Percentiles rank a stretch among this genome's conserved stretches.
phyloP scores from a whole-genome alignment of 2,888 invertebrate species.

The Harpagoxenus sublaevis region DNA sequence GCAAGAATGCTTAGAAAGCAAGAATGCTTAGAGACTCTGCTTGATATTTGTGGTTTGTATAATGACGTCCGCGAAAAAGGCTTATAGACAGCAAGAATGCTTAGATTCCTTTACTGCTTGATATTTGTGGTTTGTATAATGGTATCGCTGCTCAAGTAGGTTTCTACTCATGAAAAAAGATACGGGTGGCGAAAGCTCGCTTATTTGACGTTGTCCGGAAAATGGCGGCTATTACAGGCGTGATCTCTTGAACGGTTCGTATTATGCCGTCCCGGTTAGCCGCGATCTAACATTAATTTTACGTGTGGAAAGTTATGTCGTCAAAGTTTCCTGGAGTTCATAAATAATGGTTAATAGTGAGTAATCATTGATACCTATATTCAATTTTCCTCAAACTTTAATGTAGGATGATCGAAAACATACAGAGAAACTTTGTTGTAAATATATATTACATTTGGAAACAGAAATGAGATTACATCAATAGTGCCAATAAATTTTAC shows the following conservation, averaged over 20 bases:
- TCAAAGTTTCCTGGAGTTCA: constrained; percentile 3
- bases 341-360: constrained; percentile 24
- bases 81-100: neutral
- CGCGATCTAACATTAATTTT: constrained; percentile 34
- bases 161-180: constrained; percentile 16
- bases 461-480: neutral
- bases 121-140: constrained; percentile 27
- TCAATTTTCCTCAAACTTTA: constrained; percentile 16
- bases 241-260: constrained; percentile 5
- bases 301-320: constrained; percentile 22
- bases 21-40: neutral
- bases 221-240: constrained; percentile 28
- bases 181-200: constrained; percentile 14
- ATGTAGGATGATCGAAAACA: neutral
- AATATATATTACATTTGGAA: constrained; percentile 19
- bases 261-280: neutral
- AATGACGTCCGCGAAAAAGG: neutral
- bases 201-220: constrained; percentile 30
- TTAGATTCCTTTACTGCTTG: neutral
- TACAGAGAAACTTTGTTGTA: neutral
- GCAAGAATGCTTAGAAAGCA: neutral
- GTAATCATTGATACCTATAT: neutral
- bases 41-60: constrained; percentile 2
- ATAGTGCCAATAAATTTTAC: neutral
- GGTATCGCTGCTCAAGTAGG: neutral